Conservation (phyloP, 2,797 vertebrate genomes). For the Pangasius macronema region DNA sequence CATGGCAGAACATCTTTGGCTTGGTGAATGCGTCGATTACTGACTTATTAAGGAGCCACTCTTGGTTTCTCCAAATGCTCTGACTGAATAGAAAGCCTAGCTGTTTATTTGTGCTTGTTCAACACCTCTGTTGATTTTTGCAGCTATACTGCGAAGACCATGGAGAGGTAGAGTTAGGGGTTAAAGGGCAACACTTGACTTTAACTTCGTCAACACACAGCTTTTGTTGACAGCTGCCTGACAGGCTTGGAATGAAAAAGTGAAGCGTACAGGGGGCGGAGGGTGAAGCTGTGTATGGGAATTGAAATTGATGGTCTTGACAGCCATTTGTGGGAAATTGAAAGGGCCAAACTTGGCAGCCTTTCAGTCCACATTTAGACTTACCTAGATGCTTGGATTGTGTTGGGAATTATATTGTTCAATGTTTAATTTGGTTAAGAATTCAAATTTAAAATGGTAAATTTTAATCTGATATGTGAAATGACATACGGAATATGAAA, state of each 20-base stretch:
- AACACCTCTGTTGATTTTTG: slow-evolving; percentile 47
- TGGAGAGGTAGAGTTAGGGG: slow-evolving; percentile 21
- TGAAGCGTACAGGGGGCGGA: neutral
- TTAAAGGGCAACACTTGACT: slow-evolving; percentile 38
- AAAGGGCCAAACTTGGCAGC: slow-evolving; percentile 25
- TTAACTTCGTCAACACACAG: slow-evolving; percentile 48
- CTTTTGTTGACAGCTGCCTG: slow-evolving; percentile 42
- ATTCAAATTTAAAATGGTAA: neutral
- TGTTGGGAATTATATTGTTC: neutral
- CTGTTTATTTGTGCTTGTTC: slow-evolving; percentile 44
- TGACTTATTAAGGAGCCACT: slow-evolving; percentile 30
- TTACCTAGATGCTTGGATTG: neutral
- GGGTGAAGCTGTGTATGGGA: slow-evolving; percentile 24
- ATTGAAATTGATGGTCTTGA: slow-evolving; percentile 44
- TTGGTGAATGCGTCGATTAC: slow-evolving; percentile 33
- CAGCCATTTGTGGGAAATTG: slow-evolving; percentile 41
- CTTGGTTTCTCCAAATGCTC: slow-evolving; percentile 26
- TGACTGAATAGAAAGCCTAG: slow-evolving; percentile 36
- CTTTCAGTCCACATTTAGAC: slow-evolving; percentile 8
- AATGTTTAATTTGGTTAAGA: neutral
- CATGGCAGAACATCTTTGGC: slow-evolving; percentile 33
- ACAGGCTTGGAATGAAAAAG: slow-evolving; percentile 30
- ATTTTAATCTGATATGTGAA: neutral
- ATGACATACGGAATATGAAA: neutral
- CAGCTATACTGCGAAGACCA: slow-evolving; percentile 34